These are phyloP conservation scores for Avahi laniger DNA, from an alignment of 2,797 vertebrate genomes.

Conservation along the genomic window DNA sequence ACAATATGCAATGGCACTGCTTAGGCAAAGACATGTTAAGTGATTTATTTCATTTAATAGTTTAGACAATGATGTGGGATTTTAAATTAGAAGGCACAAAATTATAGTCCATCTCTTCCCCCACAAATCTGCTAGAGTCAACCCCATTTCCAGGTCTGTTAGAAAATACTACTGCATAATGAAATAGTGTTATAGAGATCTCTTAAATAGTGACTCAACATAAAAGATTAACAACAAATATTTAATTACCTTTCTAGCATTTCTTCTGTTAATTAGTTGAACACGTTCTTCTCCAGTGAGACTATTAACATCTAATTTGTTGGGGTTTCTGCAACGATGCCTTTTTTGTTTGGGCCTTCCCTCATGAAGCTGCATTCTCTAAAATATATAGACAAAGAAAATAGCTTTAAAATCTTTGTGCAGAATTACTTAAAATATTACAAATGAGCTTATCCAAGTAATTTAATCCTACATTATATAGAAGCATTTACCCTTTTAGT, in stretches of 20 bases:
- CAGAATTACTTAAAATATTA: neutral
- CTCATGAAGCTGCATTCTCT: conserved; percentile 95
- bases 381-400: conserved; percentile 57
- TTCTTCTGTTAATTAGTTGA: conserved; percentile 98
- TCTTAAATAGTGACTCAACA: neutral
- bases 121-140: neutral
- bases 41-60: neutral
- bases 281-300: conserved; percentile 98
- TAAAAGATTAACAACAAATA: neutral
- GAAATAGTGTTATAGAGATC: neutral
- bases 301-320: conserved; percentile 97
- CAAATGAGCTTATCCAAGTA: neutral
- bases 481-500: neutral
- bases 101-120: neutral
- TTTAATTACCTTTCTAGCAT: conserved; percentile 93
- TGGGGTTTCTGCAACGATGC: conserved; percentile 97
- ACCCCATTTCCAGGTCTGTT: neutral
- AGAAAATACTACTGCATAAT: neutral
- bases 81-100: neutral
- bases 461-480: neutral
- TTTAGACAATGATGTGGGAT: neutral
- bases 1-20: neutral
- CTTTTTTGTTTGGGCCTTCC: conserved; percentile 98
- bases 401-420: neutral
- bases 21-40: neutral